phyloP scores from a whole-genome alignment of 1,140 invertebrate genomes.

The Onthophagus taurus region DNA sequence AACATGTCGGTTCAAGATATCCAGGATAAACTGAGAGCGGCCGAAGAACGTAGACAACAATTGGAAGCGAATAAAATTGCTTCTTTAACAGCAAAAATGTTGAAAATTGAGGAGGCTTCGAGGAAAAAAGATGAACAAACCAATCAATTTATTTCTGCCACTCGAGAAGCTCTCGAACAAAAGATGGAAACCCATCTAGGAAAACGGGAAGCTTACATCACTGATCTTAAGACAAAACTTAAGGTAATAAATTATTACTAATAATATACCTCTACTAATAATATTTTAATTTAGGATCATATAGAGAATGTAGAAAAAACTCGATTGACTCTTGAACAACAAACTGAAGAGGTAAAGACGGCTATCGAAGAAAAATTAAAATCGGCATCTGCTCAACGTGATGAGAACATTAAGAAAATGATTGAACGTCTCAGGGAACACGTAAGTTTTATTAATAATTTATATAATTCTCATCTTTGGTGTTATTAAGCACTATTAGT shows the following conservation, averaged over 20 bases:
- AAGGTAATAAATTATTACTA: constrained; percentile 53
- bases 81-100: constrained; percentile 66
- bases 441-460: constrained; percentile 47
- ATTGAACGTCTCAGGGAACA: constrained; percentile 80
- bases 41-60: constrained; percentile 82
- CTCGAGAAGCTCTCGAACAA: constrained; percentile 75
- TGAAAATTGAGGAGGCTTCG: constrained; percentile 81
- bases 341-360: constrained; percentile 70
- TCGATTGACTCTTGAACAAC: constrained; percentile 66
- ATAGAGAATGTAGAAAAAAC: constrained; percentile 77
- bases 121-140: constrained; percentile 82
- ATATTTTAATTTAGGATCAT: constrained; percentile 42
- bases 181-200: constrained; percentile 83
- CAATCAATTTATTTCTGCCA: constrained; percentile 68
- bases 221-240: constrained; percentile 74
- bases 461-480: background rate
- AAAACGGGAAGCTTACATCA: constrained; percentile 81
- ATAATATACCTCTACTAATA: constrained; percentile 9
- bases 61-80: constrained; percentile 78
- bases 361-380: constrained; percentile 78
- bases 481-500: constrained; percentile 2
- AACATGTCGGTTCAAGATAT: constrained; percentile 71
- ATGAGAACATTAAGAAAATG: constrained; percentile 81
- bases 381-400: constrained; percentile 70
- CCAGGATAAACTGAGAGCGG: constrained; percentile 80